Conservation (phyloP, 2,797 vertebrate species). For the Pristis pectinata region DNA sequence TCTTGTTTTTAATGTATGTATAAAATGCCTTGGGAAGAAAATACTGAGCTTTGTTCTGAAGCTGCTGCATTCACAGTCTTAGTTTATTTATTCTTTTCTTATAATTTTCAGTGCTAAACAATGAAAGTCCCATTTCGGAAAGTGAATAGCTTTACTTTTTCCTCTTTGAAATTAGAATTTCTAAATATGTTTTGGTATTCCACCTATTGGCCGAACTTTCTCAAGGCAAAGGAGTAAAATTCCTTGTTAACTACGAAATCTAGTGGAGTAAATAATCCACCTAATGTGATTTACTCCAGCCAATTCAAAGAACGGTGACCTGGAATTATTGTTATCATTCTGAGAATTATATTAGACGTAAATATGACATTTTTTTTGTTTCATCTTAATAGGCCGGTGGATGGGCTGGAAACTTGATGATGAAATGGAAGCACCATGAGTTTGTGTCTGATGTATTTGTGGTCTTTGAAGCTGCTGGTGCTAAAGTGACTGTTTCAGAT, state of each 20-base stretch:
- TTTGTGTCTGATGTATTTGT: conserved; percentile 39
- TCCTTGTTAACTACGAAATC: background rate
- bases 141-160: background rate
- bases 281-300: background rate
- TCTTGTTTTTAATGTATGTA: no score
- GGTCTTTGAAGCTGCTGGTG: conserved; percentile 37
- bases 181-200: background rate
- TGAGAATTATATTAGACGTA: background rate
- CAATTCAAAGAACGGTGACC: background rate
- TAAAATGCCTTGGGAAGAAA: background rate
- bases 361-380: background rate
- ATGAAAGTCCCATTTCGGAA: background rate
- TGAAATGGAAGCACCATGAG: conserved; percentile 36
- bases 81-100: background rate
- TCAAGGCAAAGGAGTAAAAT: background rate
- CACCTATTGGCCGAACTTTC: background rate
- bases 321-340: background rate
- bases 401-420: conserved; percentile 40
- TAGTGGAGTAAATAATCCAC: background rate
- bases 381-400: conserved; percentile 4
- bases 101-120: background rate
- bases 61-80: background rate
- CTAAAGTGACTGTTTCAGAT: conserved; percentile 23
- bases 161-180: background rate
- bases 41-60: no score